Conservation (phyloP, 2,888 invertebrate species). For the Rhogogaster chlorosoma region DNA sequence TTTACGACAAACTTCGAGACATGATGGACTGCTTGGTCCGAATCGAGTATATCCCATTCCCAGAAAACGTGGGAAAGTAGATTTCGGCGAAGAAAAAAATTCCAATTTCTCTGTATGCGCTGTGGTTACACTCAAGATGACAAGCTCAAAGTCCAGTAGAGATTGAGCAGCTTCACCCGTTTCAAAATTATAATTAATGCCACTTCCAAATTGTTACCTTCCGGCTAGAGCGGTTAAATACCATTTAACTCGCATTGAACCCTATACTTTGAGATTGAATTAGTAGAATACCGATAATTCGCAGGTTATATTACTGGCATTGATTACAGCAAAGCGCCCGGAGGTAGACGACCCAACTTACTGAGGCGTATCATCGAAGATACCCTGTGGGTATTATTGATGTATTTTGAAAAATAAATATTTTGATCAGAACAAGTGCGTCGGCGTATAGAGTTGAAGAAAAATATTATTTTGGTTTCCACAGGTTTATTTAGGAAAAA, state of each 20-base stretch:
- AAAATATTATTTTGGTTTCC: background rate
- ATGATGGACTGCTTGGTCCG: conserved; percentile 19
- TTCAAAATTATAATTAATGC: background rate
- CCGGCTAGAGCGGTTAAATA: background rate
- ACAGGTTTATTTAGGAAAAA: background rate
- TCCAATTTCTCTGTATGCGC: background rate
- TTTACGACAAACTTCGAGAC: conserved; percentile 25
- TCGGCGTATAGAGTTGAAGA: background rate
- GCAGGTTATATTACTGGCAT: background rate
- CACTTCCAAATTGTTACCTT: background rate
- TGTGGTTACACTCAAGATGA: background rate
- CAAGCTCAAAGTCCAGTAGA: too few species aligned
- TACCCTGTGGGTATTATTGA: background rate
- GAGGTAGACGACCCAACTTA: background rate
- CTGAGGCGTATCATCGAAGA: background rate
- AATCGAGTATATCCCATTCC: conserved; percentile 23
- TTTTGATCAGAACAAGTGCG: background rate
- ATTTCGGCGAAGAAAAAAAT: background rate
- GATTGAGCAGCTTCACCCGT: background rate
- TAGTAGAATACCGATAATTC: background rate
- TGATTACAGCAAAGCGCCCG: background rate
- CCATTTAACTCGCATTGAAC: background rate
- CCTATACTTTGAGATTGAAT: background rate
- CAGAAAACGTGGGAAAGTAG: background rate
- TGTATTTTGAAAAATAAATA: background rate